Percentiles rank a stretch among this genome's conserved stretches.
These are phyloP conservation scores for Lanistes nyassanus DNA, from an alignment of 1,140 invertebrate genomes.

Conservation along the genomic window DNA sequence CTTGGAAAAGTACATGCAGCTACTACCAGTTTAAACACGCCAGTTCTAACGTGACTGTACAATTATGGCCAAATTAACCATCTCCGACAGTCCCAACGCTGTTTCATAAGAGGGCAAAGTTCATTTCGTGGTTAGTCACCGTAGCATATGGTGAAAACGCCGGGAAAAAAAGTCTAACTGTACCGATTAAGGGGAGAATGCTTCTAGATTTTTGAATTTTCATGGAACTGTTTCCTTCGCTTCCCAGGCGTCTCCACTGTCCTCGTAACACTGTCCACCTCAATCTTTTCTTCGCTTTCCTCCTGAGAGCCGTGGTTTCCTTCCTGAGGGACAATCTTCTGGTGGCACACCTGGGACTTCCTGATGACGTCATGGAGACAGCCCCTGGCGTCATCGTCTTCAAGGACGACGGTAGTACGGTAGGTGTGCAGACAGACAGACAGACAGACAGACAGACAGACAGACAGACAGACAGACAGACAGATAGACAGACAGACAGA, in stretches of 20 bases:
- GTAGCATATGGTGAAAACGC: no score
- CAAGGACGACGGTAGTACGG: constrained; percentile 32
- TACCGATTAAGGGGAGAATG: neutral
- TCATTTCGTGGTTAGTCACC: no score
- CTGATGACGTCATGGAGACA: constrained; percentile 46
- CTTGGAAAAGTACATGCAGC: no score
- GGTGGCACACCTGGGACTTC: constrained; percentile 71
- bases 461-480: neutral
- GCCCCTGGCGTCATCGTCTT: constrained; percentile 30
- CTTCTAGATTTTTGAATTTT: neutral
- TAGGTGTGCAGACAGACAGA: constrained; percentile 19
- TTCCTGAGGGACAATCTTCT: constrained; percentile 74
- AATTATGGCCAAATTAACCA: no score
- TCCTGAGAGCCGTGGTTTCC: constrained; percentile 74
- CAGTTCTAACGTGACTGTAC: no score
- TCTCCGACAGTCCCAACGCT: no score
- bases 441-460: neutral
- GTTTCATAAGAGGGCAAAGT: no score
- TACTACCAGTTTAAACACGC: no score
- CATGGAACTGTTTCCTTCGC: no score
- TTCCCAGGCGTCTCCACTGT: constrained; percentile 74
- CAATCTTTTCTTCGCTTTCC: constrained; percentile 79
- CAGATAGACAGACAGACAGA: neutral
- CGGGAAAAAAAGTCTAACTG: neutral
- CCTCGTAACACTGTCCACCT: constrained; percentile 78